A percentile compares a stretch with the other conserved stretches of the same genome.
phyloP scores from a whole-genome alignment of 1,140 invertebrate species.

The Macrobrachium rosenbergii region DNA sequence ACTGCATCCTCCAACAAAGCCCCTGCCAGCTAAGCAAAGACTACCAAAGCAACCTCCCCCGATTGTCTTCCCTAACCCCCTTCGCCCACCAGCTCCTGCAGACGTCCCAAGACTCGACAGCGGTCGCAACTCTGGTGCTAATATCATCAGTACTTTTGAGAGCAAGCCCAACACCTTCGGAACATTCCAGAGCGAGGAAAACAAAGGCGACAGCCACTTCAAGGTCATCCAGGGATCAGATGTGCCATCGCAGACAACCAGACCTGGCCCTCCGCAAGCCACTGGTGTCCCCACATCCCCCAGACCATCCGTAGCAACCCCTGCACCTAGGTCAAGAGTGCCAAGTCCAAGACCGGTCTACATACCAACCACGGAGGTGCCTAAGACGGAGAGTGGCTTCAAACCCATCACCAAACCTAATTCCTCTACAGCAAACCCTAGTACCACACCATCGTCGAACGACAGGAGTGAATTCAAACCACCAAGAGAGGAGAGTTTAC shows the following conservation, averaged over 20 bases:
- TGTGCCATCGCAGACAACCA: not conserved
- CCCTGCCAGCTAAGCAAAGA: too few species aligned
- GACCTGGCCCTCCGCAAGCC: too few species aligned
- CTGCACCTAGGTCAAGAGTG: slow-evolving; percentile 7
- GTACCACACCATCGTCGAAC: not conserved
- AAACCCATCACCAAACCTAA: slow-evolving; percentile 50
- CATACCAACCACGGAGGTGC: slow-evolving; percentile 35
- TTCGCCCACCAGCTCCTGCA: too few species aligned
- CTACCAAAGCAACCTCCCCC: too few species aligned
- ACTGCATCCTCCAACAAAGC: too few species aligned
- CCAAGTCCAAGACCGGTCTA: slow-evolving; percentile 51
- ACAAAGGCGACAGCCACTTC: slow-evolving; percentile 47
- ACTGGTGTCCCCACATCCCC: not conserved
- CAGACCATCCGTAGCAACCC: not conserved
- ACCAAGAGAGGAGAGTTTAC: slow-evolving; percentile 26
- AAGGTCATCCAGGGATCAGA: slow-evolving; percentile 30
- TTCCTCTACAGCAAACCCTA: not conserved
- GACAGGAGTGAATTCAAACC: slow-evolving; percentile 22
- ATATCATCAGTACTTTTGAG: not conserved
- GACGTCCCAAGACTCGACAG: too few species aligned
- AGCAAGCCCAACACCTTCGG: slow-evolving; percentile 33
- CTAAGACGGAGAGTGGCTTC: slow-evolving; percentile 47
- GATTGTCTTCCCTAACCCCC: too few species aligned
- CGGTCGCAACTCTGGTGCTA: not conserved
- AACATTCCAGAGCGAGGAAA: slow-evolving; percentile 43